Base-by-base conservation (phyloP, 2,797 vertebrate species). In the Tinamus major region DNA sequence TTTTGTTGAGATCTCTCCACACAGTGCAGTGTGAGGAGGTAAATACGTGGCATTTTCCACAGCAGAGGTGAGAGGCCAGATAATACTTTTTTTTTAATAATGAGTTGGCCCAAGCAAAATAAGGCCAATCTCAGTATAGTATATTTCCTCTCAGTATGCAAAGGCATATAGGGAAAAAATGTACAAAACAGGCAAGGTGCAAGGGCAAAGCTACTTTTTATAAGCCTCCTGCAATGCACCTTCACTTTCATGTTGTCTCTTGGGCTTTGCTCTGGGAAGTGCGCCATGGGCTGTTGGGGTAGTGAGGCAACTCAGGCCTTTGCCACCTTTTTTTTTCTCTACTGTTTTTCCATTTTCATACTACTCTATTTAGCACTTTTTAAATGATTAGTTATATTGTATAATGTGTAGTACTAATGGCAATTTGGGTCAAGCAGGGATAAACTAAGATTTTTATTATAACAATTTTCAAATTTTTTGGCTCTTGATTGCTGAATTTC, bases 1-100 rank as follows among this genome's bases (percentile, higher is more conserved):
- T 91, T 85, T 93, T 82, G 27, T 87, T 87, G 68, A 79, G 61
- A 70, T 88, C 23, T 48, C 37, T 72, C 70, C 75, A 46, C 23
- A 33, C 58, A 35, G 10, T 80, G 58, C 49, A 69, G 39, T 41
- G 51, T n/a, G 56, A 31, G 79, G 49, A 79, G 51, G 67, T 72
- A 79, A 91, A 84, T 1, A 0, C 59, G 91, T 62, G 58, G 67
- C 37, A 14, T 59, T 87, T 90, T 53, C 48, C 29, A 14, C 46
- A 29, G 67, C 79, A 44, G 18, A 56, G 42, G 70, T 64, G 55
- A 89, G 53, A 39, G 71, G 42, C 24, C 77, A 55, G 39, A 42
- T 53, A 59, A 88, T 79, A 71, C 88, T 6, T 49, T 75, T 63
- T 87, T 80, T 9, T 65, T 49, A 9, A 9, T 5, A 81, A 62